A percentile compares a stretch with the other conserved stretches of the same genome.
These are phyloP conservation scores for Isoperla grammatica DNA, from an alignment of 2,888 invertebrate genomes.

Conservation along the genomic window DNA sequence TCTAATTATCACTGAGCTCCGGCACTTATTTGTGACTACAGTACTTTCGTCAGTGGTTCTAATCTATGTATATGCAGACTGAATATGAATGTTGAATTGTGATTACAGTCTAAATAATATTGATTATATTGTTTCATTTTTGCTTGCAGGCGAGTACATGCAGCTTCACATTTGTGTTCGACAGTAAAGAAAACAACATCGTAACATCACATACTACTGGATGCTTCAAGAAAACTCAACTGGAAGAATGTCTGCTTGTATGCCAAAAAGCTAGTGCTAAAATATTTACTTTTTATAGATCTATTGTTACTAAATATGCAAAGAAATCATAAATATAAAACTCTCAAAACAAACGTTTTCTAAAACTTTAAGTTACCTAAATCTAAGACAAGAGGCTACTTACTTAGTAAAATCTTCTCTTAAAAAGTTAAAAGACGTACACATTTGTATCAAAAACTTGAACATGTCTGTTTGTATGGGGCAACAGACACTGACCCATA, in stretches of 20 bases:
- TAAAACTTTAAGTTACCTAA: background rate
- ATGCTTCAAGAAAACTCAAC: constrained; percentile 58
- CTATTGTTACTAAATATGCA: constrained; percentile 55
- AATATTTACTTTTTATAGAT: constrained; percentile 68
- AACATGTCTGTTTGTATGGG: no score
- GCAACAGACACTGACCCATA: no score
- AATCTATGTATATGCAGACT: no score
- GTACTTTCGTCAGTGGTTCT: no score
- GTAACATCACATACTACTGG: constrained; percentile 66
- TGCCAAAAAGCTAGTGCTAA: constrained; percentile 61
- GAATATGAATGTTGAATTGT: no score
- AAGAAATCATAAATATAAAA: background rate
- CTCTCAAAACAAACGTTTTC: background rate
- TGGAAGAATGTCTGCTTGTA: constrained; percentile 58
- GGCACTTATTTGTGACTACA: no score
- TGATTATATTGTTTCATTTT: constrained; percentile 17
- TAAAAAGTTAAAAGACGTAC: no score
- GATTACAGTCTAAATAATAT: no score
- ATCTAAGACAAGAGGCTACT: no score
- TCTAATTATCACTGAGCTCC: no score
- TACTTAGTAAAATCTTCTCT: no score
- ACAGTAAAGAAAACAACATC: constrained; percentile 54
- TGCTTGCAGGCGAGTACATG: constrained; percentile 51
- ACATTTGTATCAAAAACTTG: no score
- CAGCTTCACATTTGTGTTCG: constrained; percentile 68